Conservation (phyloP, 2,888 invertebrate genomes). For the Salticus scenicus region DNA sequence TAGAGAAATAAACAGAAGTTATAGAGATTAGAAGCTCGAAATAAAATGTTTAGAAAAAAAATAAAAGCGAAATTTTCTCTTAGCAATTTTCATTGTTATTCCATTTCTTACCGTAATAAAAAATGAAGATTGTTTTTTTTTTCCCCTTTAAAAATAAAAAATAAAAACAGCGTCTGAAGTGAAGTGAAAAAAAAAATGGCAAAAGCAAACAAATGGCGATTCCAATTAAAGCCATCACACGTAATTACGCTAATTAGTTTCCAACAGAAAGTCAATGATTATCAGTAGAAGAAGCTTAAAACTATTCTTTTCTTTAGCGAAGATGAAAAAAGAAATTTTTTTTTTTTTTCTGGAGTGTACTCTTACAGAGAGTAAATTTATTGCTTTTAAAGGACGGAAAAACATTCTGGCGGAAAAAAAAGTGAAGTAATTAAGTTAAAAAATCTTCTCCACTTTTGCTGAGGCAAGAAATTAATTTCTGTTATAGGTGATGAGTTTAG, state of each 20-base stretch:
- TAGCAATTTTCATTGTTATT: slow-evolving; percentile 20
- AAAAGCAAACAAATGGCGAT: slow-evolving; percentile 44
- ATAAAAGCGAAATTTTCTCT: slow-evolving; percentile 4
- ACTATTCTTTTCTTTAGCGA: slow-evolving; percentile 25
- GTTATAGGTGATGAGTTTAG: slow-evolving; percentile 69
- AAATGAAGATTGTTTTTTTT: neutral
- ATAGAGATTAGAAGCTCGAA: neutral
- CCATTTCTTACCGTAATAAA: neutral
- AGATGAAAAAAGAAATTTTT: slow-evolving; percentile 32
- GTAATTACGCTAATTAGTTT: slow-evolving; percentile 66
- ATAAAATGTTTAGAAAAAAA: neutral
- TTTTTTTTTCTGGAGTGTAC: slow-evolving; percentile 3
- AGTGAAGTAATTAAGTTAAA: slow-evolving; percentile 64
- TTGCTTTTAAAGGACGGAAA: slow-evolving; percentile 18
- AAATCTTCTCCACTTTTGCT: slow-evolving; percentile 60
- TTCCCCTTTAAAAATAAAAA: no score
- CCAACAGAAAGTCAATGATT: slow-evolving; percentile 46
- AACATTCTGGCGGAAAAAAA: slow-evolving; percentile 25
- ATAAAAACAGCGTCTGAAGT: slow-evolving; percentile 6
- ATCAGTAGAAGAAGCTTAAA: slow-evolving; percentile 39
- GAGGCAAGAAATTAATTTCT: slow-evolving; percentile 65
- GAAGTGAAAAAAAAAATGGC: slow-evolving; percentile 31
- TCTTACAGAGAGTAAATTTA: slow-evolving; percentile 25
- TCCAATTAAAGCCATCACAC: slow-evolving; percentile 65
- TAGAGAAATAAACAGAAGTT: neutral